Base-by-base conservation (phyloP, 2,888 invertebrate species). In the Trilocha varians region DNA sequence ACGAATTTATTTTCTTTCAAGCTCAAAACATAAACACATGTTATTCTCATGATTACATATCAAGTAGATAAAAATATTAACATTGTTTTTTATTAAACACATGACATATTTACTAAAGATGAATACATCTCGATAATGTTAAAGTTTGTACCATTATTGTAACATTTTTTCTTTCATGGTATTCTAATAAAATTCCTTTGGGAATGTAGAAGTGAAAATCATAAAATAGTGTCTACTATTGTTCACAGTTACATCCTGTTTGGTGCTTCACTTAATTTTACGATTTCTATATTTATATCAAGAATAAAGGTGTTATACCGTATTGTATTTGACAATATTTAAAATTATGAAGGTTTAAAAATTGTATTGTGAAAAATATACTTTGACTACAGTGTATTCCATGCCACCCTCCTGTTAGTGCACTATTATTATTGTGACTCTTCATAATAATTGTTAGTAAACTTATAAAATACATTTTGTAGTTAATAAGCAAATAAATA, bases 1-100 rank as follows among this genome's bases (percentile, higher is more conserved):
- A 78, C 65, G 73, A 70, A 64, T 83, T 83, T 82, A 83, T 83
- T 83, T 71, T 48, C 62, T 62, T 64, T 66, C 66, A 71, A 71
- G 68, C 70, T 69, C 65, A 25, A 25, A 25, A 25, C 25, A 25
- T 25, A 25, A 25, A 11, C 25, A 25, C 25, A 25, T 25, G 25
- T n/a, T n/a, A 25, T 9, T 25, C 25, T 9, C 25, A 25, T 25
- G 25, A 25, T 25, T 6, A 9, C 11, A 25, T 11, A 25, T 25
- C 2, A 5, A n/a, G 11, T 25, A 25, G 11, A 25, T 6, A 9
- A 25, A 9, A 6, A 9, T 25, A 9, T 25, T 25, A 25, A 25
- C 25, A 25, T 25, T 25, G 11, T 25, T 25, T 25, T 6, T 25
- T 25, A 25, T 25, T 25, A 2, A 9, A 9, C 25, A 25, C 25